Evolutionary conservation across 2,113 vertebrate genomes (phyloP).

Genomic region (Brachyhypopomus occidentalis): DNA sequence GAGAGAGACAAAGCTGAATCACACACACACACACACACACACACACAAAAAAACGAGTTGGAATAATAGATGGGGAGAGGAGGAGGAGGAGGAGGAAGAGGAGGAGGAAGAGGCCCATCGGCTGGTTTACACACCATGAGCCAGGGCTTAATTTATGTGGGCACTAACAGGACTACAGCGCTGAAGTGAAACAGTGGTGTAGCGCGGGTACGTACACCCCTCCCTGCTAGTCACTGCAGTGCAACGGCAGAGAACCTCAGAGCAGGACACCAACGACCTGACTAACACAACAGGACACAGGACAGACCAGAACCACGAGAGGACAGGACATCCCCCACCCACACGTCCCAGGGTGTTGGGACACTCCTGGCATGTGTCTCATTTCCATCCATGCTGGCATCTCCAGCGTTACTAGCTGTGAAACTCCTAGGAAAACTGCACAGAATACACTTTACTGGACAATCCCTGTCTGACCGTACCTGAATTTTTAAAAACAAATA

Average conservation of each 20-base stretch:
- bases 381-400: not conserved
- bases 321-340: not conserved
- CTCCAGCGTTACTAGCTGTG: not conserved
- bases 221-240: not conserved
- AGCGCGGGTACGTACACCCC: not conserved
- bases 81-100: not conserved
- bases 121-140: conserved; percentile 3
- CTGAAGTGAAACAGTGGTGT: conserved; percentile 20
- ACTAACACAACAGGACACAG: conserved; percentile 9
- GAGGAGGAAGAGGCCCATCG: not conserved
- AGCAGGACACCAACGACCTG: not conserved
- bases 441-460: not conserved
- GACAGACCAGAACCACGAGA: not conserved
- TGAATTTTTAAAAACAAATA: not conserved
- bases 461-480: not conserved
- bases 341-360: not conserved
- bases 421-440: not conserved
- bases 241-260: not conserved
- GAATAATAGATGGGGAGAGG: not conserved
- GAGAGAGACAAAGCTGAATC: conserved; percentile 8
- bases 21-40: conserved; percentile 26
- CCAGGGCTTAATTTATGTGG: not conserved
- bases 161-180: not conserved
- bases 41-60: not conserved
- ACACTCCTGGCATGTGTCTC: not conserved